Evolutionary conservation across 2,797 vertebrate species (phyloP).

Genomic region (Myotis findleyi): DNA sequence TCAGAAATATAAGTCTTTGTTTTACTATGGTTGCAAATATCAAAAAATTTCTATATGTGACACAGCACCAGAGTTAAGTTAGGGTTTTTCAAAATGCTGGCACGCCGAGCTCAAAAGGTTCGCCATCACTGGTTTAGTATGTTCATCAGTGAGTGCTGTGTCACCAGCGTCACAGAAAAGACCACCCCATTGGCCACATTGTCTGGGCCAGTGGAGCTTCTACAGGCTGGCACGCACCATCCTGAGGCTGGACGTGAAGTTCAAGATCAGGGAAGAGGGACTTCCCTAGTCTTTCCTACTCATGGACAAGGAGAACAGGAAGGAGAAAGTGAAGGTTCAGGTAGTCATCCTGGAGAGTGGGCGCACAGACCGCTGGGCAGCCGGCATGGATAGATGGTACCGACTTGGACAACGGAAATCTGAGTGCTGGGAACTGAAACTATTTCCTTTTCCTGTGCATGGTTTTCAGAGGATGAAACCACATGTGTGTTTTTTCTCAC

Average conservation of each 20-base stretch:
- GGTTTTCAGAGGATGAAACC: slow-evolving; percentile 93
- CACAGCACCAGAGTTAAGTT: too few species aligned
- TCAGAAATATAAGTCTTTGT: too few species aligned
- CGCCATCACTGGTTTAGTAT: not conserved
- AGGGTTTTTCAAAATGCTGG: too few species aligned
- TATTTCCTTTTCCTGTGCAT: slow-evolving; percentile 90
- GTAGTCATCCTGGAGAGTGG: slow-evolving; percentile 91
- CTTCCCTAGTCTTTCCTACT: slow-evolving; percentile 86
- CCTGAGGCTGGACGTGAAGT: slow-evolving; percentile 88
- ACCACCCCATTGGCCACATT: not conserved
- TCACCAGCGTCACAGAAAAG: not conserved
- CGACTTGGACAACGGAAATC: slow-evolving; percentile 84
- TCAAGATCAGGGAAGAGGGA: slow-evolving; percentile 86
- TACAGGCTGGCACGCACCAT: slow-evolving; percentile 88
- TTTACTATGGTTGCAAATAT: too few species aligned
- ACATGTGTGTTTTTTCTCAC: slow-evolving; percentile 91
- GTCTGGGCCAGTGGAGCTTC: slow-evolving; percentile 89
- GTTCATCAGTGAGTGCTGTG: not conserved
- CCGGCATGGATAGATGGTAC: slow-evolving; percentile 86
- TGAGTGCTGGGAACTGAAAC: slow-evolving; percentile 81
- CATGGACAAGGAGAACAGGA: slow-evolving; percentile 86
- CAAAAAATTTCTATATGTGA: too few species aligned
- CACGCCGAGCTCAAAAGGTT: too few species aligned
- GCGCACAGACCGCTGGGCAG: slow-evolving; percentile 90
- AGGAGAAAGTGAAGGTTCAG: slow-evolving; percentile 87